Base-by-base conservation (phyloP, 2,113 vertebrate species). In the Equus quagga region DNA sequence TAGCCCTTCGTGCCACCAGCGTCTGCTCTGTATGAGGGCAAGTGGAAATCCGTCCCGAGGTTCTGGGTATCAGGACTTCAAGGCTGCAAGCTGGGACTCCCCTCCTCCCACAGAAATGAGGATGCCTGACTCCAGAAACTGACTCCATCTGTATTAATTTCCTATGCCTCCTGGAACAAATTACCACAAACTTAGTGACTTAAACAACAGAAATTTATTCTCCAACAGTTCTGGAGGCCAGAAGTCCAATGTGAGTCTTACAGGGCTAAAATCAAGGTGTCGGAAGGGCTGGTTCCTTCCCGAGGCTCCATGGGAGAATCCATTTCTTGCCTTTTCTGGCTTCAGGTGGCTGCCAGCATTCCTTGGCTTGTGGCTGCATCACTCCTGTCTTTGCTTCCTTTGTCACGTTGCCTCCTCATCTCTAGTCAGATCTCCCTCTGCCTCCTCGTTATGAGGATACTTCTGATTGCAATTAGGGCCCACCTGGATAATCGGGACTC, bases 201-300 rank as follows among this genome's bases (percentile, higher is more conserved):
- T 33, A 72, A 72, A 78, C 56, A 93, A 69, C 24, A 92, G 73
- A 82, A 49, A 67, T 10, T 24, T 78, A 54, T 58, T 94, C 31
- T 76, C 18, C 21, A 76, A 33, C 4, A 31, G 33, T 70, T 58
- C 46, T 82, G 18, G 28, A 86, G 36, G 28, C 28, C 6, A 73
- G 46, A 73, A 64, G 64, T 51, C 64, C 69, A 36, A 78, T 82
- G 54, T 51, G 11, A 60, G 81, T 49, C 88, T 83, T 51, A 54
- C 3, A 67, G 56, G 56, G 17, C 28, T 79, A 60, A 90, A 24
- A 11, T 46, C 33, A 36, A 69, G 62, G 26, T 54, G 41, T 83
- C 44, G n/a, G 65, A 84, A 82, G 58, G 58, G 18, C 65, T 21
- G 18, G 21, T 51, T 84, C 44, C 58, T 96, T 84, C 83, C 83